Base-by-base conservation (phyloP, 2,113 vertebrate species). In the Hemicordylus capensis region DNA sequence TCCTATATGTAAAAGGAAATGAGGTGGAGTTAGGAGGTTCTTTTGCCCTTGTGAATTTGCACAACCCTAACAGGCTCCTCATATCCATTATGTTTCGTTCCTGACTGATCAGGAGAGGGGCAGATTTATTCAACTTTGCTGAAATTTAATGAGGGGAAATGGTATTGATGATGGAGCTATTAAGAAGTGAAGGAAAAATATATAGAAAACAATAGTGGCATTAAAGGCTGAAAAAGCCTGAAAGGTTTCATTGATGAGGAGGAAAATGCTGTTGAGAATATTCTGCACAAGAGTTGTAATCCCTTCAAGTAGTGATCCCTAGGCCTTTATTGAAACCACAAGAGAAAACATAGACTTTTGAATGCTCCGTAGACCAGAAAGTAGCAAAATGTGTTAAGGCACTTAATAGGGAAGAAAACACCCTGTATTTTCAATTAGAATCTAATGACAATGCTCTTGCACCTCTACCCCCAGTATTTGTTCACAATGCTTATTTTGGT, bases 211-310 rank as follows among this genome's bases (percentile, higher is more conserved):
- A 80, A 70, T n/a, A 56, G 46, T 54, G 19, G 17, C 17, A 76
- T 15, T 42, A 67, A 56, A 54, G 61, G 44, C 46, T 31, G 82
- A 64, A 76, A 51, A 82, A 90, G 44, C 86, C 42, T 85, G 84
- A 51, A 86, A 67, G 22, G 22, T 87, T 84, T 0, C 6, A 19
- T 74, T 31, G 24, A 86, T 26, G 84, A 85, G 48, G 42, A 73
- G n/a, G 59, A 67, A 7, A 59, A 59, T 81, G 14, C 5, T 82
- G 74, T 44, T 74, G 54, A 89, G 90, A 81, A 80, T 70, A 77
- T 5, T 58, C 0, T 0, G 83, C 54, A 90, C 1, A 2, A 88
- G 28, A 64, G 26, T 89, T 89, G 83, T 70, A 88, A 89, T 54
- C 15, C 42, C 84, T 89, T 92, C 87, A 75, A 54, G 80, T 42